Conservation (phyloP, 2,888 invertebrate species). For the Zygogramma bicolorata region DNA sequence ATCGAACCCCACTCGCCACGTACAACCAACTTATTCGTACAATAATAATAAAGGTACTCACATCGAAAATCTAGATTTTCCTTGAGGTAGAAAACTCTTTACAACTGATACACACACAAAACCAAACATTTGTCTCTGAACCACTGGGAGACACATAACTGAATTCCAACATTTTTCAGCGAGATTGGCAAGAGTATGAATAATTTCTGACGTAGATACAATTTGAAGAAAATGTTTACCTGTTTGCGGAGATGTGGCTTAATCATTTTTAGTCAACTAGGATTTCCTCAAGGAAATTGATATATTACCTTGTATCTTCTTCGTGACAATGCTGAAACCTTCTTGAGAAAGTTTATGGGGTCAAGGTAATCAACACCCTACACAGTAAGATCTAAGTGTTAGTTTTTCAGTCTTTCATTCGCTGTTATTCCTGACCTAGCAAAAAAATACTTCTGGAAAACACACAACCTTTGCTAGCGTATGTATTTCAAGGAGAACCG, state of each 20-base stretch:
- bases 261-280: neutral
- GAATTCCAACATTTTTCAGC: neutral
- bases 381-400: neutral
- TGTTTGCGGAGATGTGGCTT: neutral
- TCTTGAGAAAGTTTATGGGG: neutral
- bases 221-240: constrained; percentile 6
- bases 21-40: too few relatives aligned
- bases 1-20: too few relatives aligned
- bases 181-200: neutral
- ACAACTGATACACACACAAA: neutral
- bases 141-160: neutral
- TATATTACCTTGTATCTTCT: neutral
- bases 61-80: neutral
- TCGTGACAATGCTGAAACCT: neutral
- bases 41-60: too few relatives aligned
- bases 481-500: constrained; percentile 1
- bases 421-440: neutral
- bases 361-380: neutral
- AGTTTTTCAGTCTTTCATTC: neutral
- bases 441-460: too few relatives aligned
- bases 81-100: neutral
- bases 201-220: neutral
- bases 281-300: constrained; percentile 13
- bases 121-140: neutral
- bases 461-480: too few relatives aligned